Percentiles rank a stretch among this genome's conserved stretches.
Conservation (phyloP, 2,888 invertebrate species). For the Parnassius mnemosyne region DNA sequence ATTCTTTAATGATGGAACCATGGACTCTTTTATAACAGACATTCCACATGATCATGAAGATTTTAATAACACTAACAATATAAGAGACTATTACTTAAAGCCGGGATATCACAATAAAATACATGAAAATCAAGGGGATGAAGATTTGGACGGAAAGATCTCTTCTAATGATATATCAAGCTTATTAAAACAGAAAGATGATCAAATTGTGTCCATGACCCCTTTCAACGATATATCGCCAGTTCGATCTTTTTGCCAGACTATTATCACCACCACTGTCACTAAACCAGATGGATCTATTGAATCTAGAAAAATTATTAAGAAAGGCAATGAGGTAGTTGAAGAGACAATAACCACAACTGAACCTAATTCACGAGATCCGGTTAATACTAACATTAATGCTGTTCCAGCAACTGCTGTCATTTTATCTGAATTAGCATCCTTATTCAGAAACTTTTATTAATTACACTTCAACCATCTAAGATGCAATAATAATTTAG, state of each 20-base stretch:
- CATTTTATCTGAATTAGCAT: constrained; percentile 57
- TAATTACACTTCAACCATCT: constrained; percentile 32
- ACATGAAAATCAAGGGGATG: constrained; percentile 50
- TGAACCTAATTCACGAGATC: constrained; percentile 33
- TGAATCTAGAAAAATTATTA: constrained; percentile 66
- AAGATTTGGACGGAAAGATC: constrained; percentile 69
- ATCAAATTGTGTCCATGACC: constrained; percentile 45
- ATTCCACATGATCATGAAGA: constrained; percentile 37
- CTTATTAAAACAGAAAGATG: constrained; percentile 57
- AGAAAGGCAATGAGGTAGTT: constrained; percentile 64
- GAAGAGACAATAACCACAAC: constrained; percentile 59
- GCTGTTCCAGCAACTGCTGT: constrained; percentile 44
- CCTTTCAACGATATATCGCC: constrained; percentile 17
- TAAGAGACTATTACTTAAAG: constrained; percentile 70
- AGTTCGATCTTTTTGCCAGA: constrained; percentile 64
- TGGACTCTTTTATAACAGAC: constrained; percentile 38
- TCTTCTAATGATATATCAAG: constrained; percentile 69
- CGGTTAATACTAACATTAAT: constrained; percentile 46
- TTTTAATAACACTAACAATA: constrained; percentile 46
- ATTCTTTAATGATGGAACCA: constrained; percentile 50
- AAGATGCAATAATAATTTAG: too few species aligned
- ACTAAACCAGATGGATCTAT: constrained; percentile 67
- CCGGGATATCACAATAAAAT: constrained; percentile 58
- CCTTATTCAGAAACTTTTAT: constrained; percentile 61
- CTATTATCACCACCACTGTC: constrained; percentile 69